These are phyloP conservation scores for Tetramorium bicarinatum DNA, from an alignment of 2,888 invertebrate genomes.

Conservation along the genomic window DNA sequence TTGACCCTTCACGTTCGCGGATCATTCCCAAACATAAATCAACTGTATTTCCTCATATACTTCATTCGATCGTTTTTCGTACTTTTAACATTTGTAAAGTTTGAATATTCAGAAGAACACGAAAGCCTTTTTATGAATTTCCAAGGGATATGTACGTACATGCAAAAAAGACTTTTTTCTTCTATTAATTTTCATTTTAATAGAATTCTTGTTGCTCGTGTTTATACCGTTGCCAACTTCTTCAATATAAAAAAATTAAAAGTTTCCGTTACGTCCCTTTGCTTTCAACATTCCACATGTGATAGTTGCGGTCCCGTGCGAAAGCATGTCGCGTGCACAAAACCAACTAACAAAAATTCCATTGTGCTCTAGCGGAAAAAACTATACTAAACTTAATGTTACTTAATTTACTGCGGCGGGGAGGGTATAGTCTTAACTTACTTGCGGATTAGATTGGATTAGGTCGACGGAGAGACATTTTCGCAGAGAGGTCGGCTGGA, in stretches of 20 bases:
- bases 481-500: constrained; percentile 5
- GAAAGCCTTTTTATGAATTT: background rate
- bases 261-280: background rate
- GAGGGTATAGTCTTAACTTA: background rate
- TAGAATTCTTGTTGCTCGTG: background rate
- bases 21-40: background rate
- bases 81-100: background rate
- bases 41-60: background rate
- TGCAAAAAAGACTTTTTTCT: background rate
- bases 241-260: constrained; percentile 9
- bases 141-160: background rate
- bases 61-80: background rate
- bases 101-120: background rate
- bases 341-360: background rate
- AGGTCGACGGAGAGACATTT: constrained; percentile 30
- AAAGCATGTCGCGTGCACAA: background rate
- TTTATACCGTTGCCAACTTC: background rate
- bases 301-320: background rate
- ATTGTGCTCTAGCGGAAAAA: background rate
- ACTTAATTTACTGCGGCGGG: constrained; percentile 1
- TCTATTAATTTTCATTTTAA: background rate
- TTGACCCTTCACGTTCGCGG: background rate
- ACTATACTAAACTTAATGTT: background rate
- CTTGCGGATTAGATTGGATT: constrained; percentile 17
- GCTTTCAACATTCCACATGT: background rate